A percentile compares a stretch with the other conserved stretches of the same genome.
Conservation (phyloP, 2,113 vertebrate species). For the Larimichthys polyactis region DNA sequence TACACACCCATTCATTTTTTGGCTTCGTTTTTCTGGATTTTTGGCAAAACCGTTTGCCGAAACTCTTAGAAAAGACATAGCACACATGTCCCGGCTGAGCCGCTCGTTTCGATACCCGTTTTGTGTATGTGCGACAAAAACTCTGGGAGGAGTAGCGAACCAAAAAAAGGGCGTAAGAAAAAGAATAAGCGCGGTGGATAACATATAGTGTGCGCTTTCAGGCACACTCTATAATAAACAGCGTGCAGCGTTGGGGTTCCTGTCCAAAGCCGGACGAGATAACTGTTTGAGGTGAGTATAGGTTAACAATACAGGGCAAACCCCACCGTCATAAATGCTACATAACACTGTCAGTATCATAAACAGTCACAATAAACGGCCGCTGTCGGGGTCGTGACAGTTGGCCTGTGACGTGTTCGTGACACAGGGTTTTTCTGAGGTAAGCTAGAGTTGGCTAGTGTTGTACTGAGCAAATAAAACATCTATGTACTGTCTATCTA, state of each 20-base stretch:
- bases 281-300: constrained; percentile 67
- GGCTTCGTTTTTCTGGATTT: too few species aligned
- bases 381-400: constrained; percentile 26
- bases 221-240: too few species aligned
- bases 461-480: constrained; percentile 72
- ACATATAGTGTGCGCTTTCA: too few species aligned
- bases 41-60: too few species aligned
- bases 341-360: constrained; percentile 70
- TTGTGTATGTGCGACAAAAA: too few species aligned
- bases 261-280: constrained; percentile 61
- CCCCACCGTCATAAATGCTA: constrained; percentile 65
- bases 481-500: constrained; percentile 49
- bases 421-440: constrained; percentile 72
- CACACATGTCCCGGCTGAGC: too few species aligned
- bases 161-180: too few species aligned
- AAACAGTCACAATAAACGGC: constrained; percentile 65
- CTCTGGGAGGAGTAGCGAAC: too few species aligned
- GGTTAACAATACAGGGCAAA: constrained; percentile 44
- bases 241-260: constrained; percentile 67
- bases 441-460: constrained; percentile 79
- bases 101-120: too few species aligned
- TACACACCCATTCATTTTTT: too few species aligned
- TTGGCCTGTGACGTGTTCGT: constrained; percentile 46
- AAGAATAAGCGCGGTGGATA: too few species aligned
- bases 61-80: too few species aligned